Evolutionary conservation across 2,797 vertebrate species (phyloP).

Genomic region (Pterois miles): DNA sequence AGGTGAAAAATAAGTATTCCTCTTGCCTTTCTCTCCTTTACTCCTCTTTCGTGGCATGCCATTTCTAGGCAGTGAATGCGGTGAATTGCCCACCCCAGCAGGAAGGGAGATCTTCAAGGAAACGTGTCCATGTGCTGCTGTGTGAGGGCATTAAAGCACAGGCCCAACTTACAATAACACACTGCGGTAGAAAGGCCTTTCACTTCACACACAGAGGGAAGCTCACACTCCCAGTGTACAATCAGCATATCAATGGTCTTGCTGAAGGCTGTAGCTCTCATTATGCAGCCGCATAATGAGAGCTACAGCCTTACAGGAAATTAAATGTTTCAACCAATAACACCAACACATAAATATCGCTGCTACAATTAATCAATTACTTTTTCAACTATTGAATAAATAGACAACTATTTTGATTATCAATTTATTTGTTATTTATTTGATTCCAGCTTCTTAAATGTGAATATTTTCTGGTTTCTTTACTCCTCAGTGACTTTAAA

Average conservation of each 20-base stretch:
- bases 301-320: constrained; percentile 2
- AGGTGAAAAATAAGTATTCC: not conserved
- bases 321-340: not conserved
- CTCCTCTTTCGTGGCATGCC: not conserved
- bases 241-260: constrained; percentile 48
- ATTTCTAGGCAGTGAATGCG: constrained; percentile 6
- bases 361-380: too few relatives aligned
- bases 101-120: constrained; percentile 33
- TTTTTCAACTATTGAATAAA: too few relatives aligned
- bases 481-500: too few relatives aligned
- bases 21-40: not conserved
- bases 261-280: constrained; percentile 28
- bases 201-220: constrained; percentile 39
- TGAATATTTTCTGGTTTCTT: too few relatives aligned
- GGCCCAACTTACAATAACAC: constrained; percentile 48
- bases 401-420: too few relatives aligned
- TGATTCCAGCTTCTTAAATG: too few relatives aligned
- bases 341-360: not conserved
- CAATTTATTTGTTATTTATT: too few relatives aligned
- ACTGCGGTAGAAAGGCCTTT: constrained; percentile 44
- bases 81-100: constrained; percentile 20
- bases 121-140: constrained; percentile 28
- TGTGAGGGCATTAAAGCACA: constrained; percentile 43
- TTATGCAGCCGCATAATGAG: constrained; percentile 9
- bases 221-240: constrained; percentile 40